Percentiles rank a stretch among this genome's conserved stretches.
Conservation (phyloP, 2,113 vertebrate genomes). For the Neomonachus schauinslandi region DNA sequence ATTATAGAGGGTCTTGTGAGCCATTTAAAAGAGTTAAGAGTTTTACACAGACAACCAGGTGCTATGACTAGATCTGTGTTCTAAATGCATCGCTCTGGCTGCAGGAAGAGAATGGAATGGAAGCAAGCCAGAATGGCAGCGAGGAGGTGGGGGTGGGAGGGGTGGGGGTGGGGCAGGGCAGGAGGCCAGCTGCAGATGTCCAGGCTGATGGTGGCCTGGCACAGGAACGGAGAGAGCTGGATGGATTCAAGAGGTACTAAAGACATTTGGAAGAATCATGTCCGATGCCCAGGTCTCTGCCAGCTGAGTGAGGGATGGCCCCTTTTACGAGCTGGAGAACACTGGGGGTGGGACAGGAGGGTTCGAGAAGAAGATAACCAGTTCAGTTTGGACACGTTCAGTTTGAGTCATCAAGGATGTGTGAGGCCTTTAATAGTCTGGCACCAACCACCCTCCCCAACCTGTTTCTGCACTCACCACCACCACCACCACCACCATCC, state of each 20-base stretch:
- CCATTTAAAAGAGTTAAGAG: neutral
- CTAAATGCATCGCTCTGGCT: neutral
- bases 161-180: accelerated
- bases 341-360: neutral
- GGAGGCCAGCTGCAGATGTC: too few species aligned
- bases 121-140: neutral
- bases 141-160: neutral
- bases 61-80: neutral
- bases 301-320: neutral
- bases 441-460: neutral
- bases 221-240: neutral
- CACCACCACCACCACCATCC: too few species aligned
- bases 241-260: neutral
- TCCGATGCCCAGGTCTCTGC: neutral
- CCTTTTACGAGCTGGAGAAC: neutral
- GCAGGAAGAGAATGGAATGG: neutral
- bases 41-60: neutral
- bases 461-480: neutral
- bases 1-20: neutral
- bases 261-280: neutral
- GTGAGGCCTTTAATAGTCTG: neutral
- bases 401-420: neutral
- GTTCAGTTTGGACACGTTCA: neutral
- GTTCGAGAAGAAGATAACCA: neutral
- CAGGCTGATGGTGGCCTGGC: neutral